phyloP scores from a whole-genome alignment of 2,797 vertebrate species.

The Nannoperca obscura region DNA sequence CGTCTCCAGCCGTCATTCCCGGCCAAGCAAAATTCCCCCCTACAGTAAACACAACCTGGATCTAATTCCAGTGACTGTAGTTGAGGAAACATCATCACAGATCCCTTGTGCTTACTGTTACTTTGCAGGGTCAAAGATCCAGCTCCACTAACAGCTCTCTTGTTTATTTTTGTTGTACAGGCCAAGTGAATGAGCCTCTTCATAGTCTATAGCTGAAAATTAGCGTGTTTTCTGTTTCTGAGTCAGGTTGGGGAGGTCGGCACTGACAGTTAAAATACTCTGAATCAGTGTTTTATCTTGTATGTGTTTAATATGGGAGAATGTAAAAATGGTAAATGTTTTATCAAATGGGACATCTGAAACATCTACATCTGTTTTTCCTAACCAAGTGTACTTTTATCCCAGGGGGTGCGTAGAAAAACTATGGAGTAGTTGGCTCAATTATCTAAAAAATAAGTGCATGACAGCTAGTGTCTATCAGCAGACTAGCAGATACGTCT shows the following conservation, averaged over 20 bases:
- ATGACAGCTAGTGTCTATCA: background rate
- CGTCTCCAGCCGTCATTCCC: slow-evolving; percentile 34
- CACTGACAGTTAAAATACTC: background rate
- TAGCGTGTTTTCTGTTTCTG: slow-evolving; percentile 19
- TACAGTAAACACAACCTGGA: slow-evolving; percentile 63
- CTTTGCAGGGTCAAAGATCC: slow-evolving; percentile 41
- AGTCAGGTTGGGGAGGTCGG: background rate
- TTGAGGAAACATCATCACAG: slow-evolving; percentile 35
- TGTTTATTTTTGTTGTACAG: slow-evolving; percentile 26
- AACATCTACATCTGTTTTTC: background rate
- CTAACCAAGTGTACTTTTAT: background rate
- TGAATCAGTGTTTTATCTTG: background rate
- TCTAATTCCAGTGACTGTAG: slow-evolving; percentile 42
- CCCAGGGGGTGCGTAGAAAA: background rate
- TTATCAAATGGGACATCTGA: background rate
- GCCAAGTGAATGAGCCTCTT: slow-evolving; percentile 26
- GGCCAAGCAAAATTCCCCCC: slow-evolving; percentile 28
- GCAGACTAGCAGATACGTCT: background rate
- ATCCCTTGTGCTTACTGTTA: slow-evolving; percentile 25
- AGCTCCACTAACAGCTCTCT: slow-evolving; percentile 6
- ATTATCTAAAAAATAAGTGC: background rate
- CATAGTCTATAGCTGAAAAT: background rate
- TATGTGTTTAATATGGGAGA: background rate
- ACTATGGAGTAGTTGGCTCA: background rate
- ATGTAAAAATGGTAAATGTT: background rate